Base-by-base conservation (phyloP, 2,797 vertebrate species). In the Lophius americanus region DNA sequence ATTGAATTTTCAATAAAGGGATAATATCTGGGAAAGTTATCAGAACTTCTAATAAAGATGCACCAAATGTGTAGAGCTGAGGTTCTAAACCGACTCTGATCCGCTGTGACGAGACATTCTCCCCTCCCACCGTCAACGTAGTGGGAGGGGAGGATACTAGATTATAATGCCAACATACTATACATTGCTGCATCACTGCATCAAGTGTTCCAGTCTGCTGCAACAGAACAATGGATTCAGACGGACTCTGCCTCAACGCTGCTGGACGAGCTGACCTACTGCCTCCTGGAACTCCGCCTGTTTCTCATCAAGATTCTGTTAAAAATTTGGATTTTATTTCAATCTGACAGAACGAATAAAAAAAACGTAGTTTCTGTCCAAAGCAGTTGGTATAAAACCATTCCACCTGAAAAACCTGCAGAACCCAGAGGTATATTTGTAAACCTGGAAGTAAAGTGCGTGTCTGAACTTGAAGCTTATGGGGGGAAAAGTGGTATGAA, bases 391-490 rank as follows among this genome's bases (percentile, higher is more conserved):
- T 9, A 51, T 55, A 46, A 73, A 73, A 73, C 76, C 11, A 47
- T 70, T 53, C 48, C 11, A 32, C 46, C 58, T 71, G 74, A 58
- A 73, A 83, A 87, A 72, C 76, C 87, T 89, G 84, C 82, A 90
- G 62, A 86, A 89, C 87, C 86, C 86, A 85, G 75, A 91, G 90
- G 78, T 89, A 86, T 80, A 93, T 88, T 84, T 90, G 87, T 90
- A 90, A 92, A 91, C 85, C 83, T 79, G 75, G 89, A 82, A 89
- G 76, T 85, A 78, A 78, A 85, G 80, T 59, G 64, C 90, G 71
- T 91, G 91, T 89, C 89, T 88, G 79, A 87, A 91, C 92, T 84
- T 90, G 92, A 92, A 86, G 76, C 76, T 84, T 86, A 80, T 83
- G 67, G 74, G 67, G 67, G 73, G 82, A 73, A 78, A 77, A 83